Evolutionary conservation across 1,140 invertebrate species (phyloP).

Genomic region (Stegodyphus mimosarum): DNA sequence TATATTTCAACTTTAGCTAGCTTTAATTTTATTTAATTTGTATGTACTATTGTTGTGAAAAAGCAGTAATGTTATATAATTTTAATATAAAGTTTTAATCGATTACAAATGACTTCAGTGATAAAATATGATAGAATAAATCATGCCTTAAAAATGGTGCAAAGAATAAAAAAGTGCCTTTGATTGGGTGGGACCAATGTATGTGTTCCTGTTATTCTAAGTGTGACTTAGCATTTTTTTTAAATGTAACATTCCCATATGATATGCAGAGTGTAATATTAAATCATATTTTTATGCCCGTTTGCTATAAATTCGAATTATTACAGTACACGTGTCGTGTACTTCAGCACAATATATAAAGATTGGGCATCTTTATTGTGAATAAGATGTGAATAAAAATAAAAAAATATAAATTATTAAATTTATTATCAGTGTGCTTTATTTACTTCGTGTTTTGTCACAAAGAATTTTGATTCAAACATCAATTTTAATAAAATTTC

Average conservation of each 20-base stretch:
- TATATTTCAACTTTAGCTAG: neutral
- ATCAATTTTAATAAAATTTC: no score
- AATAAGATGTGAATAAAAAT: slow-evolving; percentile 1
- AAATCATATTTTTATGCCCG: slow-evolving; percentile 35
- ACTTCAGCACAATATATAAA: neutral
- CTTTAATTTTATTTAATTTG: neutral
- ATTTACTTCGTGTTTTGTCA: no score
- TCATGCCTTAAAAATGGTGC: slow-evolving; percentile 1
- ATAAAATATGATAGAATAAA: neutral
- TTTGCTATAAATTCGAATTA: slow-evolving; percentile 42
- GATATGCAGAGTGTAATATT: slow-evolving; percentile 33
- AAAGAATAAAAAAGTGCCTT: slow-evolving; percentile 50
- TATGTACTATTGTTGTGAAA: neutral
- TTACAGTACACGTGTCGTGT: neutral
- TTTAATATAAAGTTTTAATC: neutral
- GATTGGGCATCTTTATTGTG: neutral
- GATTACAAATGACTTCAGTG: neutral
- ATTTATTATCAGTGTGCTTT: no score
- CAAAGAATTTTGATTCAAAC: no score
- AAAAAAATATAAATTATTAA: neutral
- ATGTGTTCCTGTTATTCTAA: slow-evolving; percentile 14
- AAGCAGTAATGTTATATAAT: neutral
- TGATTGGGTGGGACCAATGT: slow-evolving; percentile 35
- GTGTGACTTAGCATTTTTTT: slow-evolving; percentile 51
- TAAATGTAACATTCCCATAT: slow-evolving; percentile 52